Conservation (phyloP, 1,140 invertebrate genomes). For the Drosophila parabipectinata region DNA sequence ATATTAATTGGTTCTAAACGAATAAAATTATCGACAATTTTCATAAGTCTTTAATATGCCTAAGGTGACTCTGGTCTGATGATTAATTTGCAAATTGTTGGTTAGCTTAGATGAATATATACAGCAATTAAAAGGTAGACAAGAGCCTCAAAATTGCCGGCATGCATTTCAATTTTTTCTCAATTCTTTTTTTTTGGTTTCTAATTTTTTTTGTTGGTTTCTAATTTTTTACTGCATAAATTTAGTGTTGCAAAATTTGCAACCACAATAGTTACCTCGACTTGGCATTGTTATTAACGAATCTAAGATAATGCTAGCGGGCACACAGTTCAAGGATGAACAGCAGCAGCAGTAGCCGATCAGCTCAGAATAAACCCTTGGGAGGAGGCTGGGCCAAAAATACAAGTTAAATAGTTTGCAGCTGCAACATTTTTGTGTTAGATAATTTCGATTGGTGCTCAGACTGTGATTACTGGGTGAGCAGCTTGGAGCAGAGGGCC, state of each 20-base stretch:
- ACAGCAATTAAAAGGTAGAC: constrained; percentile 37
- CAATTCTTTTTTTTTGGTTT: constrained; percentile 10
- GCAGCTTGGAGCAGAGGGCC: constrained; percentile 41
- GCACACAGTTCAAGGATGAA: constrained; percentile 71
- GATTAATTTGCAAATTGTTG: constrained; percentile 56
- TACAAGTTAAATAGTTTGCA: constrained; percentile 35
- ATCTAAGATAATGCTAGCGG: constrained; percentile 48
- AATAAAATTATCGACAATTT: constrained; percentile 29
- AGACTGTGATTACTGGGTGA: constrained; percentile 43
- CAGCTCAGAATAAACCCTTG: constrained; percentile 53
- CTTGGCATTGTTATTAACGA: constrained; percentile 71
- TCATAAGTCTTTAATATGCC: constrained; percentile 28
- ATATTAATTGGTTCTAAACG: constrained; percentile 56
- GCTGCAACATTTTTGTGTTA: constrained; percentile 65
- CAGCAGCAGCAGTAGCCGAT: constrained; percentile 31
- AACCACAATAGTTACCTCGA: constrained; percentile 47
- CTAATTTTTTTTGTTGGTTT: constrained; percentile 14
- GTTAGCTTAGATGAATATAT: constrained; percentile 44
- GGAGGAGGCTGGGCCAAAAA: constrained; percentile 22
- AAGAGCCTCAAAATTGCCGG: constrained; percentile 46
- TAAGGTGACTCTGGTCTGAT: constrained; percentile 13
- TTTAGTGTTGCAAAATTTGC: constrained; percentile 61
- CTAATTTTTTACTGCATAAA: constrained; percentile 61
- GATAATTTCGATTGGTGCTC: constrained; percentile 61
- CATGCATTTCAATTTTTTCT: constrained; percentile 40